Evolutionary conservation across 2,797 vertebrate species (phyloP).

Genomic region (Antennarius maculatus): DNA sequence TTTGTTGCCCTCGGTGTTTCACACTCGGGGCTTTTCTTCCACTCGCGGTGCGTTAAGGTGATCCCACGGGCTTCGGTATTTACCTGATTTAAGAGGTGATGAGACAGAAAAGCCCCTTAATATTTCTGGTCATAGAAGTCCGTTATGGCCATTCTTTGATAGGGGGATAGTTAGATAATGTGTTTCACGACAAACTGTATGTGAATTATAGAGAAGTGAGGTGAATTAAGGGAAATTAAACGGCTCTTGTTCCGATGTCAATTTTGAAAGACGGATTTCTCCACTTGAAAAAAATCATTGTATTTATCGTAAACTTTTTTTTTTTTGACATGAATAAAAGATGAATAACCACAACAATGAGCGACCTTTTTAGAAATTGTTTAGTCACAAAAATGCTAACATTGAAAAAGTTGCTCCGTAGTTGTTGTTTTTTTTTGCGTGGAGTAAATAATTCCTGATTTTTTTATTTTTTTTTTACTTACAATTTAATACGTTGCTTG

Average conservation of each 20-base stretch:
- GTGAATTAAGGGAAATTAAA: not conserved
- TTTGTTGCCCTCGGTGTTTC: constrained; percentile 46
- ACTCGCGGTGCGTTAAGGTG: constrained; percentile 54
- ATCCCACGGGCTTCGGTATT: constrained; percentile 16
- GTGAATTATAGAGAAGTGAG: not conserved
- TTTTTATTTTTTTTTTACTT: too few species aligned
- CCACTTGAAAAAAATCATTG: too few species aligned
- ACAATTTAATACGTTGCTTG: too few species aligned
- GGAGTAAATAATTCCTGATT: too few species aligned
- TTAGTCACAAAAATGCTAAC: too few species aligned
- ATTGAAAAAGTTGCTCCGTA: too few species aligned
- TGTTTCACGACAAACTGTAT: not conserved
- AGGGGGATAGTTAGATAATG: not conserved
- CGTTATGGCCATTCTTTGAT: not conserved
- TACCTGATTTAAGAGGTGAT: not conserved
- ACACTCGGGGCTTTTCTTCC: constrained; percentile 40
- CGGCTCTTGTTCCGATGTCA: not conserved
- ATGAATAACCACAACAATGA: too few species aligned
- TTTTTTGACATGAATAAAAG: too few species aligned
- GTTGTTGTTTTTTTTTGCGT: too few species aligned
- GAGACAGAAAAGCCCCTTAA: not conserved
- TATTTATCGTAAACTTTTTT: too few species aligned
- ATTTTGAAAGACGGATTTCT: not conserved
- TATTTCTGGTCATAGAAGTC: not conserved
- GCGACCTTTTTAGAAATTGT: too few species aligned